Evolutionary conservation across 2,797 vertebrate species (phyloP), one percentile per base, ranked within the genome.

Genomic region (Lates japonicus): DNA sequence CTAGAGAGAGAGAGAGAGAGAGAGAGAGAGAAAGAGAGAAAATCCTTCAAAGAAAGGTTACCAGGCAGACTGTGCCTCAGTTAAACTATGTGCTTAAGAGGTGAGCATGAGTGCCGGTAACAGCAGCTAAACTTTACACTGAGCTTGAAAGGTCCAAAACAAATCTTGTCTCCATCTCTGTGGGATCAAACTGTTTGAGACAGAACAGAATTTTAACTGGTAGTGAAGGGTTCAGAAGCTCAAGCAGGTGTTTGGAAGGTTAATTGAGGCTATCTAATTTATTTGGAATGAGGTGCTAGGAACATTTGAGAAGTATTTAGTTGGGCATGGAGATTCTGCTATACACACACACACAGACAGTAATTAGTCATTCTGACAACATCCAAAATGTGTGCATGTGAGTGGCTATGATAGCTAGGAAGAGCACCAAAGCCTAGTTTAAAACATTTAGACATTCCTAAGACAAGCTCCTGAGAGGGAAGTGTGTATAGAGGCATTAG

Each of bases 361-460:
- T 64, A 82, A 87, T 88, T 80, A 84, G 44, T 84, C 67, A 78
- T 81, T 85, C 67, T 33, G 65, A 54, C 31, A 67, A 67, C 55
- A 64, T 61, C 60, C 11, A 25, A 66, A 74, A 69, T 70, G 52
- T 82, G 62, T 46, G 66, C 62, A 46, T 44, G 49, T 44, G 61
- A 76, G 76, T 42, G 37, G 22, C 49, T 72, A 64, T 83, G 87
- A 90, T 82, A 88, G 80, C 78, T 37, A 74, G 80, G 85, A 79
- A 87, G 86, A 89, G 81, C 78, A 90, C n/a, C n/a, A n/a, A n/a
- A n/a, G n/a, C 89, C 85, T 86, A 93, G 77, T 93, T 93, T 92
- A n/a, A 94, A 93, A 94, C 91, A 94, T 92, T 94, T 90, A 84
- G 90, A 94, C 92, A 95, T 94, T 94, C 93, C 92, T 90, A 73